Percentiles rank a stretch among this genome's conserved stretches.
Conservation (phyloP, 2,888 invertebrate species). For the Xylota sylvarum region DNA sequence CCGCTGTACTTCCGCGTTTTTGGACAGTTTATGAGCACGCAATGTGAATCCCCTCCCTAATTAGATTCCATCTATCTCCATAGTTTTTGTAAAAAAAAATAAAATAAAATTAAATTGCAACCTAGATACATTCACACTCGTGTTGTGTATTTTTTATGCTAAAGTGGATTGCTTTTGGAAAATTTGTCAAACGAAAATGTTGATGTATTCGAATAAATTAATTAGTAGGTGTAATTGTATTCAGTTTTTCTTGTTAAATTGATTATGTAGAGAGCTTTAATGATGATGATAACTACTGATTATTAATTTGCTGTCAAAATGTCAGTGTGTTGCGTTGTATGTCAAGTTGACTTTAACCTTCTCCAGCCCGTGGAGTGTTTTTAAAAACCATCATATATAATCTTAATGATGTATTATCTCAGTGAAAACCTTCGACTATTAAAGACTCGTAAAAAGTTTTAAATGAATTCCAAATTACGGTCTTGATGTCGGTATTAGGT, state of each 20-base stretch:
- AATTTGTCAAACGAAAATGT: constrained; percentile 43
- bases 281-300: constrained; percentile 24
- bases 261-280: constrained; percentile 38
- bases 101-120: not conserved
- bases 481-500: not conserved
- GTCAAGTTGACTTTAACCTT: constrained; percentile 5
- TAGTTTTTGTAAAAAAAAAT: constrained; percentile 5
- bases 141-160: not conserved
- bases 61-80: constrained; percentile 17
- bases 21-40: constrained; percentile 23
- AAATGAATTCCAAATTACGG: not conserved
- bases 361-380: not conserved
- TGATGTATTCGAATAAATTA: constrained; percentile 62
- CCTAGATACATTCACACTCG: not conserved
- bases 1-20: constrained; percentile 13
- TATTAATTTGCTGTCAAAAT: constrained; percentile 65
- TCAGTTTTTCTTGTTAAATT: constrained; percentile 14
- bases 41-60: constrained; percentile 12
- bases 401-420: constrained; percentile 6
- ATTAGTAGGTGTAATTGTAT: constrained; percentile 33
- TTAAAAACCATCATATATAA: not conserved
- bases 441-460: not conserved
- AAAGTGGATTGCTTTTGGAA: constrained; percentile 3
- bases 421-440: constrained; percentile 4
- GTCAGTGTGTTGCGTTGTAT: constrained; percentile 23